A percentile compares a stretch with the other conserved stretches of the same genome.
Conservation (phyloP, 2,888 invertebrate species). For the Oeneis ivallda region DNA sequence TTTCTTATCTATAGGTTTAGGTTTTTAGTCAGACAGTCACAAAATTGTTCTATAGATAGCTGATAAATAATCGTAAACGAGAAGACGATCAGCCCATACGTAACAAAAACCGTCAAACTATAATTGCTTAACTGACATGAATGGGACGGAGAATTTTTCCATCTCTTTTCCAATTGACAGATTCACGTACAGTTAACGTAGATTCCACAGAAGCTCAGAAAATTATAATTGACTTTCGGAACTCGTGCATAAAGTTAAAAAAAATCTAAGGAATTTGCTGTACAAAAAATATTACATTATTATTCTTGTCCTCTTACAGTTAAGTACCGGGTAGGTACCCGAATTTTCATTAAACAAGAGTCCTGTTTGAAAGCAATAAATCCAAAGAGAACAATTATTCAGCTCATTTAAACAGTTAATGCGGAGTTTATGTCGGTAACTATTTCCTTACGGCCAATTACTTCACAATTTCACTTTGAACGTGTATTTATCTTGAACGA, state of each 20-base stretch:
- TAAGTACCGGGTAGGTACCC: neutral
- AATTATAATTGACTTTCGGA: too few relatives aligned
- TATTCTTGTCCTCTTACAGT: neutral
- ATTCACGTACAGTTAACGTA: too few relatives aligned
- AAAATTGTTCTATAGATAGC: too few relatives aligned
- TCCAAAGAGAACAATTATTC: slow-evolving; percentile 19
- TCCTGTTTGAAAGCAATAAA: slow-evolving; percentile 18
- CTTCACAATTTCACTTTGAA: slow-evolving; percentile 17
- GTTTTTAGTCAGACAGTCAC: too few relatives aligned
- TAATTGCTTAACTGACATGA: too few relatives aligned
- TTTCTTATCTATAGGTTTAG: too few relatives aligned
- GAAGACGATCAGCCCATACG: too few relatives aligned
- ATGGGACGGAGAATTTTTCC: too few relatives aligned
- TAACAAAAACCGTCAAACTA: too few relatives aligned
- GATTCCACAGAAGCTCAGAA: too few relatives aligned
- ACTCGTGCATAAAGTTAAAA: neutral
- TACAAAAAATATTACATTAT: neutral
- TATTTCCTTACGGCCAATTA: slow-evolving; percentile 25
- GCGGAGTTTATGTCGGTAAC: slow-evolving; percentile 19
- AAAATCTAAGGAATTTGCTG: neutral
- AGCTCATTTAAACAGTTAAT: slow-evolving; percentile 24
- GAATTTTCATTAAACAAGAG: slow-evolving; percentile 13
- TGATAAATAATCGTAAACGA: too few relatives aligned
- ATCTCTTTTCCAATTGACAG: too few relatives aligned
- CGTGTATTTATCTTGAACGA: slow-evolving; percentile 12